These are phyloP conservation scores for Pseudomyrmex dendroicus DNA, from an alignment of 1,140 invertebrate genomes.

Conservation along the genomic window DNA sequence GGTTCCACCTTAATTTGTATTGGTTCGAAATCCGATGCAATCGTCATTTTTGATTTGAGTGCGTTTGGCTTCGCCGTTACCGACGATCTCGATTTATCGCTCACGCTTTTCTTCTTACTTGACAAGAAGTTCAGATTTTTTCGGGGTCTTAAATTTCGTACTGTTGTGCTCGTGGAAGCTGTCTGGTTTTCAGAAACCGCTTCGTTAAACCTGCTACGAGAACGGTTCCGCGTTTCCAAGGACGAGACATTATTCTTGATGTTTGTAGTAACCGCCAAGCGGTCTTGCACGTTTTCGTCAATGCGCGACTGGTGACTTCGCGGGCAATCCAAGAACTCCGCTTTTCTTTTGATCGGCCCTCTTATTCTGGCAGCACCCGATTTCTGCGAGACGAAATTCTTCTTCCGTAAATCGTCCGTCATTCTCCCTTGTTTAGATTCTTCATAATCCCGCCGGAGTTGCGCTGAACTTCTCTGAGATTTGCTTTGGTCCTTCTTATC, in stretches of 20 bases:
- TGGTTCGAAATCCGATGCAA: neutral
- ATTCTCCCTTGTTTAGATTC: constrained; percentile 5
- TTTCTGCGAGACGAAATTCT: neutral
- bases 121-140: constrained; percentile 32
- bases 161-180: neutral
- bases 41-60: neutral
- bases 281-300: neutral
- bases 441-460: constrained; percentile 8
- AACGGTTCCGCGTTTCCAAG: neutral
- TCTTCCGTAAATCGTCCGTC: neutral
- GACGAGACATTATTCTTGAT: neutral
- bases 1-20: constrained; percentile 52
- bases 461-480: neutral
- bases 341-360: neutral
- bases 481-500: constrained; percentile 69
- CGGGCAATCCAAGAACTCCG: neutral
- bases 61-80: neutral
- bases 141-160: constrained; percentile 59
- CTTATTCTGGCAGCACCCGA: neutral
- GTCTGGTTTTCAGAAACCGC: neutral
- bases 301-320: neutral
- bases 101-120: constrained; percentile 44
- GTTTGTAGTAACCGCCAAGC: neutral
- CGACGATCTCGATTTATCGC: neutral
- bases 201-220: neutral